Conservation (phyloP, 2,113 vertebrate genomes). For the Bos indicus region DNA sequence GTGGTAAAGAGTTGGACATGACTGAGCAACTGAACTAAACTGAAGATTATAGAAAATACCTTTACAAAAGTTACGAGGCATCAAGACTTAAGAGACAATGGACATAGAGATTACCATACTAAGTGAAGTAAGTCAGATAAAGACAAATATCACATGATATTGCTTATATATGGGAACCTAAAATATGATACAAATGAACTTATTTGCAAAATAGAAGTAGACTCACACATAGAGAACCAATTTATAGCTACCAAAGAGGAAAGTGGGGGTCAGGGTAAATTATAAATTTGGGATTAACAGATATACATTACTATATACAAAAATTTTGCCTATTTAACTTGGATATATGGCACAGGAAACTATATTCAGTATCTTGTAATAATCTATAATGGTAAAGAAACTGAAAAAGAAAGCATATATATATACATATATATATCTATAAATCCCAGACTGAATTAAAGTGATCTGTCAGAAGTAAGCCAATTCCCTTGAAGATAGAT, state of each 20-base stretch:
- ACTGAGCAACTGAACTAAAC: not conserved
- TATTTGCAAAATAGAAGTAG: not conserved
- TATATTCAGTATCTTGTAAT: not conserved
- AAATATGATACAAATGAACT: not conserved
- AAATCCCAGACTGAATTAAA: not conserved
- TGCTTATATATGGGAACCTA: not conserved
- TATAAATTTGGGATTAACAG: not conserved
- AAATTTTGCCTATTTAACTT: not conserved
- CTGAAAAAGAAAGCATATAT: not conserved
- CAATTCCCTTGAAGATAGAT: not conserved
- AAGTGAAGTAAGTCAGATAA: not conserved
- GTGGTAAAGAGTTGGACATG: not conserved
- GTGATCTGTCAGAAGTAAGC: not conserved
- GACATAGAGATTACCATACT: not conserved
- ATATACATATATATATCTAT: not conserved
- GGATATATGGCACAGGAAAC: not conserved
- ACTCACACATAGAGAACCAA: not conserved
- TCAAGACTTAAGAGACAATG: not conserved
- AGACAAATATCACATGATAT: not conserved
- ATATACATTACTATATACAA: not conserved
- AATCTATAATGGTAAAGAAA: not conserved
- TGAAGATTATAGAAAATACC: not conserved
- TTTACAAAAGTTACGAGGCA: not conserved
- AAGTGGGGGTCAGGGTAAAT: not conserved
- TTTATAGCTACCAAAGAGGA: not conserved